A percentile compares a stretch with the other conserved stretches of the same genome.
Evolutionary conservation across 2,797 vertebrate genomes (phyloP).

Genomic region (Phalloptychus januarius): DNA sequence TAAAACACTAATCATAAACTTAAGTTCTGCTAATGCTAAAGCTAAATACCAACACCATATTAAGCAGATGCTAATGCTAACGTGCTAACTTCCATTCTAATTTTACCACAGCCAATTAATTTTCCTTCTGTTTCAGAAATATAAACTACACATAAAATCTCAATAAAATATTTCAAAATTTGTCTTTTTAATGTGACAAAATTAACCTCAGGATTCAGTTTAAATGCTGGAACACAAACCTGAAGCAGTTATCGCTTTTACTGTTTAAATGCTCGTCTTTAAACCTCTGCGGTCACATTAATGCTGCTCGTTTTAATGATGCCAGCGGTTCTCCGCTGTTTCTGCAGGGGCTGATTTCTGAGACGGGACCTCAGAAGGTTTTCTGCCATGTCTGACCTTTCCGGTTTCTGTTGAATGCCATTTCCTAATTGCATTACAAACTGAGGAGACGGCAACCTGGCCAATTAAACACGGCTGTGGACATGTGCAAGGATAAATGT

Average conservation of each 20-base stretch:
- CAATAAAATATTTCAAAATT: background rate
- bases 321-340: background rate
- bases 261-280: background rate
- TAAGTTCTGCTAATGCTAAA: too few relatives aligned
- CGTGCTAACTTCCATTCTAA: background rate
- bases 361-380: background rate
- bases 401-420: background rate
- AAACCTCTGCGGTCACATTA: background rate
- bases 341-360: background rate
- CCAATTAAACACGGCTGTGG: background rate
- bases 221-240: background rate
- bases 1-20: too few relatives aligned
- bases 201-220: background rate
- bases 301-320: background rate
- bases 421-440: constrained; percentile 1
- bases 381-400: constrained; percentile 3
- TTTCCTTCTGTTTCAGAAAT: background rate
- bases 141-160: background rate
- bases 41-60: too few relatives aligned
- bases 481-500: background rate
- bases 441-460: background rate
- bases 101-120: too few relatives aligned
- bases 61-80: background rate
- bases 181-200: background rate
- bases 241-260: background rate